Evolutionary conservation across 2,888 invertebrate species (phyloP).

Genomic region (Protonemura montana): DNA sequence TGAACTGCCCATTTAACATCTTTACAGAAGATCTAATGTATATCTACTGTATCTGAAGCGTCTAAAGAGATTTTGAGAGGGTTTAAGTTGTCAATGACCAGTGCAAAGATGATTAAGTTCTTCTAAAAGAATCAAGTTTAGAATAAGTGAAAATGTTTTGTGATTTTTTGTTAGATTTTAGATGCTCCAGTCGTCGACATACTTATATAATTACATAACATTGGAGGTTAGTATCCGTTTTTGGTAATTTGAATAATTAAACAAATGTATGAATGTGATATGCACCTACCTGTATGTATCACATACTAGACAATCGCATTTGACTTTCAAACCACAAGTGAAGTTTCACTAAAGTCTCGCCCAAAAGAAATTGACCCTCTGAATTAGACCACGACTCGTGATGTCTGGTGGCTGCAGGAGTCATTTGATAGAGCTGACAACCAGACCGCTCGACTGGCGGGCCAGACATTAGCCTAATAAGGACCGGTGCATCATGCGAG

Average conservation of each 20-base stretch:
- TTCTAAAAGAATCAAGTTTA: background rate
- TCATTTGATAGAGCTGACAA: background rate
- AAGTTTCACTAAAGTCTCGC: background rate
- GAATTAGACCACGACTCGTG: background rate
- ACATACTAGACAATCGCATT: background rate
- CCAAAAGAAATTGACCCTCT: conserved; percentile 4
- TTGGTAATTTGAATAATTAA: background rate
- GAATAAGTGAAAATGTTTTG: background rate
- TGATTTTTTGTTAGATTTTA: background rate
- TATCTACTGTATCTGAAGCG: background rate
- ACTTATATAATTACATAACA: background rate
- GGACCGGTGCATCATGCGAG: conserved; percentile 35
- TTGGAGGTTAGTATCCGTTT: background rate
- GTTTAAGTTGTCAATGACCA: background rate
- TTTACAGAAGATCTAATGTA: background rate
- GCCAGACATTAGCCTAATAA: background rate
- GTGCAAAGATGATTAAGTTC: background rate
- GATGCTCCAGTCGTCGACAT: background rate
- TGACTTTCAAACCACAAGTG: background rate
- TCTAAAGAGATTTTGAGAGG: background rate
- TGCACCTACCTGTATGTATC: background rate
- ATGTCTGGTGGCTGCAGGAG: background rate
- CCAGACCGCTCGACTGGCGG: background rate
- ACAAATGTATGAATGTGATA: background rate
- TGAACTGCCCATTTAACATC: conserved; percentile 4